A percentile compares a stretch with the other conserved stretches of the same genome.
Conservation (phyloP, 2,113 vertebrate species). For the Centropus bengalensis region DNA sequence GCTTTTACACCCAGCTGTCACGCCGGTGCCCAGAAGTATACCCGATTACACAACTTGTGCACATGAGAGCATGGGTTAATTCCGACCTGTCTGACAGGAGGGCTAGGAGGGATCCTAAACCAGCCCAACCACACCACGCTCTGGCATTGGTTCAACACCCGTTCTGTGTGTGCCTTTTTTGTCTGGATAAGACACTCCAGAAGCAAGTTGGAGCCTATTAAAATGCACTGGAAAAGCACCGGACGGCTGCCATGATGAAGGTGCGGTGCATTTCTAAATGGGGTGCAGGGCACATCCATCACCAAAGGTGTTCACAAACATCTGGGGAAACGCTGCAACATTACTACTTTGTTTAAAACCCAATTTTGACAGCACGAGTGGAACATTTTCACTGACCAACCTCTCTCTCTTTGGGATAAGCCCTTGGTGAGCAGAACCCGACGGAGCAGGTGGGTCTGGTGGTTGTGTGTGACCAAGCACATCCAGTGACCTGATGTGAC, state of each 20-base stretch:
- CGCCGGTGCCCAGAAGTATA: not conserved
- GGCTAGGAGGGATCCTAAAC: not conserved
- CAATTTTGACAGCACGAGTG: accelerated
- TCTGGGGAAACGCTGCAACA: not conserved
- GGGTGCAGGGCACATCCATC: not conserved
- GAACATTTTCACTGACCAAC: not conserved
- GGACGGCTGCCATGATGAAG: not conserved
- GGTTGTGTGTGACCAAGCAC: not conserved
- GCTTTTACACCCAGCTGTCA: not conserved
- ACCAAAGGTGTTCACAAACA: not conserved
- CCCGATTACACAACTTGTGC: not conserved
- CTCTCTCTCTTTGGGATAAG: not conserved
- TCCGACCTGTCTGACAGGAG: not conserved
- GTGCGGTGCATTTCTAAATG: not conserved
- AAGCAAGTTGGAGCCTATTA: not conserved
- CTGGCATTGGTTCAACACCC: not conserved
- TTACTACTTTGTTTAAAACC: not conserved
- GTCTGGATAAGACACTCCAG: not conserved
- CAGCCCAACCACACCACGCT: not conserved
- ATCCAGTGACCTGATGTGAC: not conserved
- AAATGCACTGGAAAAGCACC: not conserved
- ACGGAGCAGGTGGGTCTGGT: not conserved
- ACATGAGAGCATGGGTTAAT: not conserved
- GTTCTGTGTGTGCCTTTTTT: not conserved
- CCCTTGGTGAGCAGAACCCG: not conserved